These are phyloP conservation scores for Tarsius wallacei DNA, from an alignment of 2,797 vertebrate genomes.

Conservation along the genomic window DNA sequence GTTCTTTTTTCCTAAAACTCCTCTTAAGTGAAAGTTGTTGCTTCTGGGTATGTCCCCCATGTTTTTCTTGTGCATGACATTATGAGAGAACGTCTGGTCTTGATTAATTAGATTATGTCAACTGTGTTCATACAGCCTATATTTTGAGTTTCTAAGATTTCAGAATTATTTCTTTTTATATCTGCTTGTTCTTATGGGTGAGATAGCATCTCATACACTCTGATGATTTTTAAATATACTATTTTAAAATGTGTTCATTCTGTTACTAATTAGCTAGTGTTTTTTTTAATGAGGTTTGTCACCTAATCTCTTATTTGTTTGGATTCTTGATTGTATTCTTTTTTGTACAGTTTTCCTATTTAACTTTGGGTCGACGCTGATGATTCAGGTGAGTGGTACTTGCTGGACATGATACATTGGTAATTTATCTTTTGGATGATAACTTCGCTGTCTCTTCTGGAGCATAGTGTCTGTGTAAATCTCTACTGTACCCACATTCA, in stretches of 20 bases:
- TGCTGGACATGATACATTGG: neutral
- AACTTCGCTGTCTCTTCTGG: neutral
- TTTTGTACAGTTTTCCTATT: conserved; percentile 28
- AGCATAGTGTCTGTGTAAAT: neutral
- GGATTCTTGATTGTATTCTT: neutral
- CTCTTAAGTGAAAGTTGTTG: neutral
- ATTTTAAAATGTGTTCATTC: conserved; percentile 46
- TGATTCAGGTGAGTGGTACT: neutral
- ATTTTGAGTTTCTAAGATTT: conserved; percentile 63
- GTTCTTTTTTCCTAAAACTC: conserved; percentile 1
- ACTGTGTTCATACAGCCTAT: neutral
- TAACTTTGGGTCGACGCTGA: neutral
- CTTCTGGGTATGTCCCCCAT: neutral
- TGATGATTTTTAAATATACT: neutral
- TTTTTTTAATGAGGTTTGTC: neutral
- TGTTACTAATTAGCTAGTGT: neutral
- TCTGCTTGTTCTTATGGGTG: neutral
- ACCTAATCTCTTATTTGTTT: neutral
- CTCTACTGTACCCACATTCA: neutral
- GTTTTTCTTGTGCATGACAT: neutral
- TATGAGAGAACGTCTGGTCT: neutral
- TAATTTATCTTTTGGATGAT: conserved; percentile 18
- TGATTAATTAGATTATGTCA: neutral
- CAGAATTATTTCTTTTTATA: neutral
- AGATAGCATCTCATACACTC: neutral